Evolutionary conservation across 1,140 invertebrate genomes (phyloP), one percentile per base, ranked within the genome.

Genomic region (Drosophila murphyi): DNA sequence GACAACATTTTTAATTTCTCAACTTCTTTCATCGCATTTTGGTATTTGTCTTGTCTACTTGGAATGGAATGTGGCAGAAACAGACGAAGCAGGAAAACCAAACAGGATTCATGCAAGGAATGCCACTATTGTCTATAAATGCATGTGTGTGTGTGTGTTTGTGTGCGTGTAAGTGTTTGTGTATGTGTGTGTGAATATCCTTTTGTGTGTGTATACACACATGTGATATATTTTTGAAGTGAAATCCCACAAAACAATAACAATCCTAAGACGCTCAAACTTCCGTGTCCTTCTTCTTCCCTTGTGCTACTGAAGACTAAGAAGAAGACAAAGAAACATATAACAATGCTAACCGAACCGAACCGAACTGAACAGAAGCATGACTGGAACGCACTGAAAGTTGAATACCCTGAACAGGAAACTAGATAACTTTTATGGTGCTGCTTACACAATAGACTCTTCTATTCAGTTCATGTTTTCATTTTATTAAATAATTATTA

Each of bases 1-100:
- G 31, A 63, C 59, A 80, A 67, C 65, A 80, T 80, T 85, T 85
- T 80, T 80, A 85, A 85, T 85, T 85, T 86, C 67, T 69, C 78
- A 50, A 63, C 39, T 52, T 62, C 76, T 60, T 85, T 80, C 75
- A 85, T 85, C 77, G 70, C 67, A 86, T 78, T 86, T 86, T 59
- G 50, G 81, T 67, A 85, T 85, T 85, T 77, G 75, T 85, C 80
- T 37, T 20, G 20, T 20, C 20, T 74, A 85, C 80, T 72, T 63
- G 20, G 20, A 69, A 78, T 78, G 82, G 74, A 86, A 85, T 86
- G 82, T 67, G 78, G 47, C 65, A 65, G 45, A 29, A 69, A 48
- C 28, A 31, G 48, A 50, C 31, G 39, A 45, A 37, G 54, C 29
- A 70, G 54, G 48, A 73, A 70, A 76, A 48, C 65, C 77, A 61